These are phyloP conservation scores for Apodemia zela DNA, from an alignment of 2,888 invertebrate genomes.

Conservation along the genomic window DNA sequence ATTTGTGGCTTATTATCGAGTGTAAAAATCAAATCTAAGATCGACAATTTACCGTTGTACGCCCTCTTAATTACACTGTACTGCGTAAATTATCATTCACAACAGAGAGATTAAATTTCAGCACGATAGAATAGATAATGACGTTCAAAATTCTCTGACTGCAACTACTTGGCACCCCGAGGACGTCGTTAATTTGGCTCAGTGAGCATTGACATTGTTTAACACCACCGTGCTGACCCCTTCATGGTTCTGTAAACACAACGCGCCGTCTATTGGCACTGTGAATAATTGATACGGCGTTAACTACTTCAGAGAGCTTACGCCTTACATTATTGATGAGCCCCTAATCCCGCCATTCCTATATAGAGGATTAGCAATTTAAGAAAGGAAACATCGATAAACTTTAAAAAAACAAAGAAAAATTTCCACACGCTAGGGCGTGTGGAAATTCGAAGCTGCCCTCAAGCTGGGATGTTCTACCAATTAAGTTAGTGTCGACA, in stretches of 20 bases:
- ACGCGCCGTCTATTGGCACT: conserved; percentile 4
- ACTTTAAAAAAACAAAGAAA: too few species aligned
- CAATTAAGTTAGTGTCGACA: too few species aligned
- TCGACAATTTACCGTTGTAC: too few species aligned
- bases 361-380: too few species aligned
- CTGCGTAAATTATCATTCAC: neutral
- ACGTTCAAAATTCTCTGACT: neutral
- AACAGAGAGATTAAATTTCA: neutral
- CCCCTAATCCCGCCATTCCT: neutral
- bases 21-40: too few species aligned
- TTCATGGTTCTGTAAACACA: neutral
- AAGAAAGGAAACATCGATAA: too few species aligned
- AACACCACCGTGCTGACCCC: neutral
- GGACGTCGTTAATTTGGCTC: neutral
- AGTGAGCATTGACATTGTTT: neutral
- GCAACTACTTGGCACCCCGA: neutral
- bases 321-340: neutral
- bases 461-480: too few species aligned
- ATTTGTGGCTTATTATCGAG: too few species aligned
- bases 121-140: neutral
- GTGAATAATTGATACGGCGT: conserved; percentile 2
- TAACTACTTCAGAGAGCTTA: neutral
- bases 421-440: too few species aligned
- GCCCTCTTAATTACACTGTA: too few species aligned
- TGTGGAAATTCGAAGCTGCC: too few species aligned